Evolutionary conservation across 2,797 vertebrate species (phyloP).

Genomic region (Sebastes flavidus): DNA sequence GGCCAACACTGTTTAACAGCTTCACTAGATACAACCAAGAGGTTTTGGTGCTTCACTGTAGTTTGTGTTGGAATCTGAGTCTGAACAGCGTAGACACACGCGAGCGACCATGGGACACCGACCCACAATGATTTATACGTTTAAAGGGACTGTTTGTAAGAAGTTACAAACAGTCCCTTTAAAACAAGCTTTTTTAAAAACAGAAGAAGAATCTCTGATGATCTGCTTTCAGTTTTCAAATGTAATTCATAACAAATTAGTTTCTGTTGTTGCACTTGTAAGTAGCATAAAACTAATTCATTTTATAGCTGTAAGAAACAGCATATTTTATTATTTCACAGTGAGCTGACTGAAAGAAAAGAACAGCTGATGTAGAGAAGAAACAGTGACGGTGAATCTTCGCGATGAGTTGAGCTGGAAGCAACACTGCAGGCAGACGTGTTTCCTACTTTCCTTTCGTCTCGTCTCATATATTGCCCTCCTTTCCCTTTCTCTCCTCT

Average conservation of each 20-base stretch:
- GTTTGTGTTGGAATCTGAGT: too few species aligned
- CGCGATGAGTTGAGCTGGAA: not conserved
- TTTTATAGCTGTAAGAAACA: not conserved
- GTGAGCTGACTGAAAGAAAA: not conserved
- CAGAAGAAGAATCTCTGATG: not conserved
- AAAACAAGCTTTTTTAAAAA: not conserved
- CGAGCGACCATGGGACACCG: rapidly evolving
- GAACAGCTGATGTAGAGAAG: too few species aligned
- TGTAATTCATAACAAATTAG: not conserved
- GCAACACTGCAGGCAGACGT: not conserved
- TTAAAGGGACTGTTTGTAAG: too few species aligned
- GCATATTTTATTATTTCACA: not conserved
- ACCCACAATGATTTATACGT: too few species aligned
- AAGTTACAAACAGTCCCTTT: too few species aligned
- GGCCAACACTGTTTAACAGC: too few species aligned
- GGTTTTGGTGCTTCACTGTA: too few species aligned
- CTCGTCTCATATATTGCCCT: not conserved
- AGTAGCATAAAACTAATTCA: not conserved
- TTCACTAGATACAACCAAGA: too few species aligned
- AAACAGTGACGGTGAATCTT: not conserved
- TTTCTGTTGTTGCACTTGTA: not conserved
- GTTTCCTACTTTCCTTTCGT: not conserved
- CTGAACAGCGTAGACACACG: rapidly evolving
- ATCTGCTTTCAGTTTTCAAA: too few species aligned
- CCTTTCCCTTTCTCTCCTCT: not conserved